Base-by-base conservation (phyloP, 2,888 invertebrate genomes). In the Atrina japonica region DNA sequence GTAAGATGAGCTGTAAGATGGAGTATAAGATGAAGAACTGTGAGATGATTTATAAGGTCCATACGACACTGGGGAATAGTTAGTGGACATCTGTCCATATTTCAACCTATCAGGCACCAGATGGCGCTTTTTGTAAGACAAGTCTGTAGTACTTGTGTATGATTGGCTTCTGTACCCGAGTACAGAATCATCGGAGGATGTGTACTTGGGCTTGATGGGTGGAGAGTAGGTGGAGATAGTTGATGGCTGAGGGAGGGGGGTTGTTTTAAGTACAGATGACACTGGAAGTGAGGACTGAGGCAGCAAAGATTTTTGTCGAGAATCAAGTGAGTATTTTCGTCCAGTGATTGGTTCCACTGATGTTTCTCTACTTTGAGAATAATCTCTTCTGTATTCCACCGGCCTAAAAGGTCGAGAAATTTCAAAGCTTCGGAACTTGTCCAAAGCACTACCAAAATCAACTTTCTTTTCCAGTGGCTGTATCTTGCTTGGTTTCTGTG, bases 341-440 rank as follows among this genome's bases (percentile, higher is more conserved):
- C 30, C 30, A n/a, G 30, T 29, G 7, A 29, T 49, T 35, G 59
- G 59, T 45, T 43, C 59, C 7, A 45, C 16, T 30, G 61, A 61
- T 11, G 49, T 29, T 9, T 14, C 25, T 9, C 52, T 52, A 6
- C 25, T 25, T 25, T 25, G 18, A 16, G 61, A 49, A 29, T 30
- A 49, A 30, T 61, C 61, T 49, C 49, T 16, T 18, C 18, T n/a
- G 49, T 49, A 21, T 2, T 27, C 30, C 16, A 43, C n/a, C 14
- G 30, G 41, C 18, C n/a, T 43, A 21, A 47, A 47, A 16, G 59
- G 43, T 49, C 35, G 45, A 23, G n/a, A 5, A 7, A 56, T 58
- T 21, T 66, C 70, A 21, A 30, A 40, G 43, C 43, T 50, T 21
- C 56, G 56, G 61, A 72, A 72, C 29, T 72, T 72, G 16, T 72